phyloP scores from a whole-genome alignment of 2,113 vertebrate genomes.

The Noturus placidus region DNA sequence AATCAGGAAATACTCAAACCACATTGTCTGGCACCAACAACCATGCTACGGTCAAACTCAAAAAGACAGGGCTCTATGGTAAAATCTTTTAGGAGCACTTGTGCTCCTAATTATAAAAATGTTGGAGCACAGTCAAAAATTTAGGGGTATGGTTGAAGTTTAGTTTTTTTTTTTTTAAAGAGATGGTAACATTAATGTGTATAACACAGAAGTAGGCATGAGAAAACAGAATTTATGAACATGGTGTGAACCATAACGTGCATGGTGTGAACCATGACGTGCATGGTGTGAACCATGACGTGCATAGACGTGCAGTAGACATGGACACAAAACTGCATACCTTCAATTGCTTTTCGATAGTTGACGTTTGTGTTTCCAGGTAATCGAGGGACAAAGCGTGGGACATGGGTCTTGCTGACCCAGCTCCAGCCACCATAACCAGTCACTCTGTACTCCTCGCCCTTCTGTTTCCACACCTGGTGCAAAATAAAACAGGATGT shows the following conservation, averaged over 20 bases:
- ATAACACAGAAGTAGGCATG: too few relatives aligned
- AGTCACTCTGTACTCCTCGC: conserved; percentile 96
- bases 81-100: too few relatives aligned
- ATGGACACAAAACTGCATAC: conserved; percentile 56
- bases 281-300: too few relatives aligned
- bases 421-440: conserved; percentile 98
- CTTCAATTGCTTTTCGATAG: conserved; percentile 81
- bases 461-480: conserved; percentile 99
- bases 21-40: neutral
- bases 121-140: too few relatives aligned
- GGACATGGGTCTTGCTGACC: conserved; percentile 94
- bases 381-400: conserved; percentile 85
- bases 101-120: too few relatives aligned
- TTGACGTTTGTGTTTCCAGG: conserved; percentile 96
- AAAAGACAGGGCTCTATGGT: neutral
- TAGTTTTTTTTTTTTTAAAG: too few relatives aligned
- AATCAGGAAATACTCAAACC: neutral
- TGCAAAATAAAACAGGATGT: neutral
- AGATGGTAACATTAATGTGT: too few relatives aligned
- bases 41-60: neutral
- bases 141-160: too few relatives aligned
- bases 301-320: neutral
- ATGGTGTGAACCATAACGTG: too few relatives aligned
- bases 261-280: too few relatives aligned
- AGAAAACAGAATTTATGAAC: too few relatives aligned